Evolutionary conservation across 1,140 invertebrate genomes (phyloP).

Genomic region (Drosophila melanica): DNA sequence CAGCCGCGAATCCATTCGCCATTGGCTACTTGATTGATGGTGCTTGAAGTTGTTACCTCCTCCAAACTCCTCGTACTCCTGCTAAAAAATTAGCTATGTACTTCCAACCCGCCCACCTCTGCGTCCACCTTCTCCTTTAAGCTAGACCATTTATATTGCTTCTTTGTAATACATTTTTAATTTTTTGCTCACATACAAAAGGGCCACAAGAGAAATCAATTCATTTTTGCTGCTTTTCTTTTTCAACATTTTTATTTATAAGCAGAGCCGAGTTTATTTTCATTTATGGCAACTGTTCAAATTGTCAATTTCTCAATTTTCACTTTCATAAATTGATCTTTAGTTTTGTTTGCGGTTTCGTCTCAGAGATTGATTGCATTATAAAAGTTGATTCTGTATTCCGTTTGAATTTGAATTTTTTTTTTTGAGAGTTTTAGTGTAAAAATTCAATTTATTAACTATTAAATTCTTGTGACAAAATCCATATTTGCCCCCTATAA

Average conservation of each 20-base stretch:
- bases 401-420: no score
- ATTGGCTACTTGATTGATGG: conserved; percentile 50
- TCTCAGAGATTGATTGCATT: no score
- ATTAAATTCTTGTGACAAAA: background rate
- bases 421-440: no score
- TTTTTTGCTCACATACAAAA: conserved; percentile 21
- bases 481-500: background rate
- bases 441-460: no score
- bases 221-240: background rate
- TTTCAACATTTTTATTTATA: no score
- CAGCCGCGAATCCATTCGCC: conserved; percentile 11
- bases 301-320: no score
- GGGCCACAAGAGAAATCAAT: conserved; percentile 13
- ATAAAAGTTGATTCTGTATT: no score
- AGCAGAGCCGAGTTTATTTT: no score
- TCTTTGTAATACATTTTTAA: conserved; percentile 48
- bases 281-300: no score
- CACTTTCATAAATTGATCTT: no score
- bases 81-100: conserved; percentile 22
- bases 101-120: no score
- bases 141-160: conserved; percentile 36
- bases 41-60: conserved; percentile 19
- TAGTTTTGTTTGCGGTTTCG: no score
- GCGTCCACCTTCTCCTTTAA: background rate
- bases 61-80: background rate